Conservation (phyloP, 2,888 invertebrate species). For the Epinotia brunnichana region DNA sequence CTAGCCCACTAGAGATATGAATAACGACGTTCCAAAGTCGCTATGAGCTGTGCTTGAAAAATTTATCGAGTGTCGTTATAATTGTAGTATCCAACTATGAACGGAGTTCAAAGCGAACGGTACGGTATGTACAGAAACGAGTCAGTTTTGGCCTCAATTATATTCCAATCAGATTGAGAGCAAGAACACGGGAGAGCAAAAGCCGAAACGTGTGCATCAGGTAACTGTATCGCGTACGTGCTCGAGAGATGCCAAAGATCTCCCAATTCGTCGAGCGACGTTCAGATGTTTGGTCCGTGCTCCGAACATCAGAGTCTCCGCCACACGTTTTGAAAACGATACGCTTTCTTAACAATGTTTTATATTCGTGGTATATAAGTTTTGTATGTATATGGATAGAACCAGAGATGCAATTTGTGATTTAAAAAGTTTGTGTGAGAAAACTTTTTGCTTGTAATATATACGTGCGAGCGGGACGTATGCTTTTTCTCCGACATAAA, state of each 20-base stretch:
- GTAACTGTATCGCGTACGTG: constrained; percentile 38
- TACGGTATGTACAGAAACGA: neutral
- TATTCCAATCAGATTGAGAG: constrained; percentile 26
- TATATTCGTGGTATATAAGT: neutral
- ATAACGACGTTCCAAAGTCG: neutral
- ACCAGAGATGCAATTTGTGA: no score
- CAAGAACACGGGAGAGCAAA: constrained; percentile 12
- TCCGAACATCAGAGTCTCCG: neutral
- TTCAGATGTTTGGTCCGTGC: neutral
- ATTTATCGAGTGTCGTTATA: neutral
- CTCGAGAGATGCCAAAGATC: constrained; percentile 10
- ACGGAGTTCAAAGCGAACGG: neutral
- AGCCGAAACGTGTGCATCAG: constrained; percentile 4
- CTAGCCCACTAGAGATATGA: neutral
- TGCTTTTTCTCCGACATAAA: neutral
- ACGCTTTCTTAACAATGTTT: neutral
- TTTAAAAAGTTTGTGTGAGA: neutral
- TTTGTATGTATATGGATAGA: neutral
- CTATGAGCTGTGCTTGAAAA: neutral
- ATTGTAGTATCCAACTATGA: neutral
- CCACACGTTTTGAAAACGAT: constrained; percentile 1
- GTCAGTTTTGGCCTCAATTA: constrained; percentile 12
- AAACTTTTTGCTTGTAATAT: neutral
- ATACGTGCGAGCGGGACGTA: neutral
- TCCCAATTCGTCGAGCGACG: constrained; percentile 11